Conservation (phyloP, 2,113 vertebrate genomes). For the Panthera leo region DNA sequence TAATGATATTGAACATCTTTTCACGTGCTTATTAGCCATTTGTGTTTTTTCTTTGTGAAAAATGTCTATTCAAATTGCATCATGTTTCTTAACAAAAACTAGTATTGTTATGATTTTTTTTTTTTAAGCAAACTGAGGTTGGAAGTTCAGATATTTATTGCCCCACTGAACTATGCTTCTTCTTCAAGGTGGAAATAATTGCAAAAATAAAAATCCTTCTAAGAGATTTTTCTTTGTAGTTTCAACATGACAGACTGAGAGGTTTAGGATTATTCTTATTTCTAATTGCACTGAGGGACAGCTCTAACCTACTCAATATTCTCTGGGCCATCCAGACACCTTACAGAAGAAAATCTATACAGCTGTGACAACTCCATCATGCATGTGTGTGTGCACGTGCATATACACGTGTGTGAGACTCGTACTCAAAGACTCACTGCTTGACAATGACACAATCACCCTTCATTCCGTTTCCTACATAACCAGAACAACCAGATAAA, state of each 20-base stretch:
- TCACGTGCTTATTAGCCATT: background rate
- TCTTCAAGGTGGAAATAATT: background rate
- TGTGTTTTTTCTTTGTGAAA: conserved; percentile 1
- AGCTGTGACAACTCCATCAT: background rate
- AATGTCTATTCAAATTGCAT: background rate
- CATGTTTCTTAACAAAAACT: background rate
- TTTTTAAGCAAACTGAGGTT: background rate
- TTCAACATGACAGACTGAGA: background rate
- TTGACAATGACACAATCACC: conserved; percentile 9
- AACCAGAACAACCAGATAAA: background rate
- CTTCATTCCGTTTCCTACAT: background rate
- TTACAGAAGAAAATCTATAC: background rate
- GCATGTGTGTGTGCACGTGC: background rate
- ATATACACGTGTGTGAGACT: background rate
- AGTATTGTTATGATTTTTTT: background rate
- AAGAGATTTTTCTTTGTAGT: background rate
- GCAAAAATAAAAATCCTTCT: background rate
- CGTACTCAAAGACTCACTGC: background rate
- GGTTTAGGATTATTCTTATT: background rate
- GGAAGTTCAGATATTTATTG: background rate
- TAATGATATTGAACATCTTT: background rate
- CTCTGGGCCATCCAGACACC: background rate
- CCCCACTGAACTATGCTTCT: background rate
- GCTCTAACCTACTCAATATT: background rate
- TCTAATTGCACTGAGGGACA: background rate